These are phyloP conservation scores for Bubo scandiacus DNA, from an alignment of 2,113 vertebrate species.

Conservation along the genomic window DNA sequence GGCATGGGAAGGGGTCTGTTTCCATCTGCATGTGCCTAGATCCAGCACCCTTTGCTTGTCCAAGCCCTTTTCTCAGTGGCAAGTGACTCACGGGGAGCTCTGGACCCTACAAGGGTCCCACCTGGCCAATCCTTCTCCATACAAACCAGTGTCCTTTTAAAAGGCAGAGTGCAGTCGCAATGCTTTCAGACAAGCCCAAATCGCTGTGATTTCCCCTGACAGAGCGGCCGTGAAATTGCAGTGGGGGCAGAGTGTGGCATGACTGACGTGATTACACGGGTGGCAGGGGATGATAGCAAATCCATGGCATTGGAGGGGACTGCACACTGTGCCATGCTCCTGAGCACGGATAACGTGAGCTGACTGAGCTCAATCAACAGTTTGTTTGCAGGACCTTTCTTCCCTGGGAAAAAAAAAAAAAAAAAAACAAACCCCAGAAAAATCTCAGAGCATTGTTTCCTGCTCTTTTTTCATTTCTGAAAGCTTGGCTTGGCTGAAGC, in stretches of 20 bases:
- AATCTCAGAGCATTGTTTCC: background rate
- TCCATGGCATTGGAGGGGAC: background rate
- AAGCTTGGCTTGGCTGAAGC: background rate
- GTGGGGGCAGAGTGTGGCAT: background rate
- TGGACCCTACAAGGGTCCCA: background rate
- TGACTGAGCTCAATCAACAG: background rate
- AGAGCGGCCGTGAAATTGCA: conserved; percentile 24
- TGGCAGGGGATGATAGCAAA: conserved; percentile 11
- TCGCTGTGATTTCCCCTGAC: background rate
- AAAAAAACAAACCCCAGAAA: background rate
- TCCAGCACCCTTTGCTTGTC: background rate
- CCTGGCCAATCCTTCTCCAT: background rate
- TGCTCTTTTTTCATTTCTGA: background rate
- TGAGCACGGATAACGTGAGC: background rate
- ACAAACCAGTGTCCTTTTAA: background rate
- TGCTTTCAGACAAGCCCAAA: conserved; percentile 1
- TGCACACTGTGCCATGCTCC: background rate
- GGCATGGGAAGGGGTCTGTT: background rate
- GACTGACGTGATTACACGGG: background rate
- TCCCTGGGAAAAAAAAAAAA: background rate
- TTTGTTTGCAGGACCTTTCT: background rate
- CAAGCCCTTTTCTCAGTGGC: background rate
- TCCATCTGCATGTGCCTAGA: background rate
- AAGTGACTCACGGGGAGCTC: background rate
- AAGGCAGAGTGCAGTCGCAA: background rate